Percentiles rank a stretch among this genome's conserved stretches.
These are phyloP conservation scores for Lagria hirta DNA, from an alignment of 2,888 invertebrate genomes.

Conservation along the genomic window DNA sequence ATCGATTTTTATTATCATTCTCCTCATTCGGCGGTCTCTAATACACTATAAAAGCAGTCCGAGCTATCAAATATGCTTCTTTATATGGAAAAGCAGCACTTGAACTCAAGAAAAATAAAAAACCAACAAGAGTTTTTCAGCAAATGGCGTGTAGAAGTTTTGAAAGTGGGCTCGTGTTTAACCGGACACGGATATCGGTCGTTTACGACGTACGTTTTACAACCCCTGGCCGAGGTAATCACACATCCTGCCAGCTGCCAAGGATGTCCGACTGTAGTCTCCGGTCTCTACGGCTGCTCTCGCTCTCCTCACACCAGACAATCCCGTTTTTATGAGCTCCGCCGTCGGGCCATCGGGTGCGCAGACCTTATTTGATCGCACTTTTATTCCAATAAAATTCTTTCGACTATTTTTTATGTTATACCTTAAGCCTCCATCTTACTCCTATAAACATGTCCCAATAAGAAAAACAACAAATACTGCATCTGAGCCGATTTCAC, in stretches of 20 bases:
- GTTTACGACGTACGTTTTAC: slow-evolving; percentile 31
- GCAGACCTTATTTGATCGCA: slow-evolving; percentile 23
- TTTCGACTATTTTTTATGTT: slow-evolving; percentile 23
- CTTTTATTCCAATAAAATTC: slow-evolving; percentile 25
- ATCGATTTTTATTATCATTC: too few relatives aligned
- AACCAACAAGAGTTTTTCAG: too few relatives aligned
- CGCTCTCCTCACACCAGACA: slow-evolving; percentile 18
- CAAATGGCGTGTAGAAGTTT: too few relatives aligned
- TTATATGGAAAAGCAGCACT: too few relatives aligned
- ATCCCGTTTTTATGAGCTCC: slow-evolving; percentile 19
- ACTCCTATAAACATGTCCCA: too few relatives aligned
- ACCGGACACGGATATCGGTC: slow-evolving; percentile 28
- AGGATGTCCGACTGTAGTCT: slow-evolving; percentile 24
- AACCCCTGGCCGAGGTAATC: slow-evolving; percentile 30
- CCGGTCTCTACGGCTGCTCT: slow-evolving; percentile 17
- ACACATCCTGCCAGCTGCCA: slow-evolving; percentile 27
- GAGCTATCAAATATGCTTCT: too few relatives aligned
- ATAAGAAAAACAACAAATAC: too few relatives aligned
- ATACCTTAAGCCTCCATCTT: not conserved
- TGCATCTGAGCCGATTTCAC: too few relatives aligned
- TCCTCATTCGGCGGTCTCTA: too few relatives aligned
- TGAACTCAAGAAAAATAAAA: too few relatives aligned
- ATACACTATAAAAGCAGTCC: too few relatives aligned
- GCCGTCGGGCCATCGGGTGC: slow-evolving; percentile 13
- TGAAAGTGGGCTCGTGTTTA: too few relatives aligned